phyloP scores from a whole-genome alignment of 2,888 invertebrate genomes.

The Epirrhoe tristata region DNA sequence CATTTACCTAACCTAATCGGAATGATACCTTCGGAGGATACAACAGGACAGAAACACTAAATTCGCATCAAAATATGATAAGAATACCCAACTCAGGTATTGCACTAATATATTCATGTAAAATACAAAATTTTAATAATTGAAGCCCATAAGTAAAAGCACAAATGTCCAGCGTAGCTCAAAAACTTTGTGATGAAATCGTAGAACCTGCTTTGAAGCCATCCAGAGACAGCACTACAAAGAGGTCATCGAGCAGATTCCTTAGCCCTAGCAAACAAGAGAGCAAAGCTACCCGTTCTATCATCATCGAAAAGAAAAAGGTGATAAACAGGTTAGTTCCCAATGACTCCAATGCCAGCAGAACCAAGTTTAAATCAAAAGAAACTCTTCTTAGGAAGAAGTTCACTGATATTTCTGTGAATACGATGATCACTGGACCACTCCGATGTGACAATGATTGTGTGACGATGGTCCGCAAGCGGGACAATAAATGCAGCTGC shows the following conservation, averaged over 20 bases:
- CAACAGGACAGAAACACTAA: slow-evolving; percentile 11
- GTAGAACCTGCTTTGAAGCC: slow-evolving; percentile 56
- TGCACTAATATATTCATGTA: background rate
- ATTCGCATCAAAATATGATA: slow-evolving; percentile 26
- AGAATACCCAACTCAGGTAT: slow-evolving; percentile 17
- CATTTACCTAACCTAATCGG: background rate
- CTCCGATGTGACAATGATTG: slow-evolving; percentile 59
- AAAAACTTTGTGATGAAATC: slow-evolving; percentile 64
- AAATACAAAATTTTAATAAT: too few relatives aligned
- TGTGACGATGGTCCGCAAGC: slow-evolving; percentile 60
- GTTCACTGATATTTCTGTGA: slow-evolving; percentile 54
- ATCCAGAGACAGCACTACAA: slow-evolving; percentile 35
- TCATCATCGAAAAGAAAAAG: slow-evolving; percentile 57
- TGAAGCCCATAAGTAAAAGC: background rate
- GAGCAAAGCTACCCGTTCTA: slow-evolving; percentile 48
- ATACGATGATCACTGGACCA: slow-evolving; percentile 60
- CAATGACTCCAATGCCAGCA: slow-evolving; percentile 39
- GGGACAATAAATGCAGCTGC: slow-evolving; percentile 51
- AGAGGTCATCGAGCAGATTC: slow-evolving; percentile 25
- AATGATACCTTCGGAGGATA: slow-evolving; percentile 26
- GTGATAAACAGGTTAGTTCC: slow-evolving; percentile 51
- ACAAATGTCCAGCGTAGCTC: slow-evolving; percentile 63
- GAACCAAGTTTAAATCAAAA: slow-evolving; percentile 50
- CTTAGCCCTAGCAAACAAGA: slow-evolving; percentile 33
- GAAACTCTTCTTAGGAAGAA: slow-evolving; percentile 51